Percentiles rank a stretch among this genome's conserved stretches.
These are phyloP conservation scores for Antechinus flavipes DNA, from an alignment of 2,113 vertebrate genomes.

Conservation along the genomic window DNA sequence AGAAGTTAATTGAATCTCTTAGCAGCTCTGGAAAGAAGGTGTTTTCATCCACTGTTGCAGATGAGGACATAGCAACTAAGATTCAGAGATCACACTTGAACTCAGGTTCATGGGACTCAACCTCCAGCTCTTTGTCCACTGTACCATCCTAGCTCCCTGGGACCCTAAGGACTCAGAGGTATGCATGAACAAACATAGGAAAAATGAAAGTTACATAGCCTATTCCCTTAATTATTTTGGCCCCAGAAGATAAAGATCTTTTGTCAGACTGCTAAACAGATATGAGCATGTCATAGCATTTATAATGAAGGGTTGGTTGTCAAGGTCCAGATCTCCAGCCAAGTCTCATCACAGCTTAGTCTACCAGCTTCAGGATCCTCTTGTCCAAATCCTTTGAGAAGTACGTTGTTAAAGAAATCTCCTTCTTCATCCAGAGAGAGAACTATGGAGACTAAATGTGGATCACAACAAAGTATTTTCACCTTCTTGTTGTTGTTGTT, in stretches of 20 bases:
- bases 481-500: no score
- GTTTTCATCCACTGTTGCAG: background rate
- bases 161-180: background rate
- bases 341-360: background rate
- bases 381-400: background rate
- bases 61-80: background rate
- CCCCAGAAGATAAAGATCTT: background rate
- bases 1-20: background rate
- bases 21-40: background rate
- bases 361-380: background rate
- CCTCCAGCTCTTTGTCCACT: background rate
- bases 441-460: no score
- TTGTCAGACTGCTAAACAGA: background rate
- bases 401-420: background rate
- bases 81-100: background rate
- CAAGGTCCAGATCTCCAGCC: background rate
- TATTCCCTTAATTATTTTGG: background rate
- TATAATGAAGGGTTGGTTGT: background rate
- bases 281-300: background rate
- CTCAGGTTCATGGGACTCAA: background rate
- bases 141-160: background rate
- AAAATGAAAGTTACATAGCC: background rate
- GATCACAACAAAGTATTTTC: no score
- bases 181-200: background rate
- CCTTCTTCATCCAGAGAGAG: no score